These are phyloP conservation scores for Ochotona curzoniae DNA, from an alignment of 2,113 vertebrate species.

Conservation along the genomic window DNA sequence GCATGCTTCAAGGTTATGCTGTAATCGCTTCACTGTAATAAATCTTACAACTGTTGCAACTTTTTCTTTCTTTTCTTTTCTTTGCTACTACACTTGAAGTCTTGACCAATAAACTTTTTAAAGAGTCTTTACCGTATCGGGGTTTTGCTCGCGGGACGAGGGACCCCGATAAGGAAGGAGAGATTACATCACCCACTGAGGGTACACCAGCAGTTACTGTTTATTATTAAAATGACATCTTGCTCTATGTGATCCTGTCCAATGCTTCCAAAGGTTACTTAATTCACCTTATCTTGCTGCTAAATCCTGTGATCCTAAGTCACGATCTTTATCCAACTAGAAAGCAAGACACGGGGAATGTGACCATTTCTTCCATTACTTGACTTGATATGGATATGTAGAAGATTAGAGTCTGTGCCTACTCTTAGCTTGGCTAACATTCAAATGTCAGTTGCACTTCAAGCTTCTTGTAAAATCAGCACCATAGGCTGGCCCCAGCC, in stretches of 20 bases:
- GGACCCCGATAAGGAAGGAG: too few species aligned
- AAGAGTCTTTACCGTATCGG: too few species aligned
- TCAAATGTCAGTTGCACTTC: neutral
- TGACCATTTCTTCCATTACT: neutral
- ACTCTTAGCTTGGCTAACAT: neutral
- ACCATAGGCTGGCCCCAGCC: neutral
- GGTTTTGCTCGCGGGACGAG: too few species aligned
- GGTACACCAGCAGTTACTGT: neutral
- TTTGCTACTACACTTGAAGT: too few species aligned
- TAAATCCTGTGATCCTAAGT: slow-evolving; percentile 11
- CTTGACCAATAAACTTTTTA: too few species aligned
- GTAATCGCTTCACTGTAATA: too few species aligned
- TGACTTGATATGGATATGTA: neutral
- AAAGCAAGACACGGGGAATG: neutral
- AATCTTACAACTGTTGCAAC: too few species aligned
- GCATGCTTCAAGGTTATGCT: too few species aligned
- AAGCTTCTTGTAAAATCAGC: neutral
- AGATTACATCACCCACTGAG: neutral
- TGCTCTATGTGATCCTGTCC: neutral
- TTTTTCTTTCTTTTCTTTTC: too few species aligned
- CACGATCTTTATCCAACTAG: neutral
- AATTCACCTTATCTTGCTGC: neutral
- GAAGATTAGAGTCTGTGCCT: neutral
- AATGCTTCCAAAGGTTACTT: neutral
- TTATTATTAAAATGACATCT: neutral